Conservation (phyloP, 2,888 invertebrate species). For the Thymelicus lineola region DNA sequence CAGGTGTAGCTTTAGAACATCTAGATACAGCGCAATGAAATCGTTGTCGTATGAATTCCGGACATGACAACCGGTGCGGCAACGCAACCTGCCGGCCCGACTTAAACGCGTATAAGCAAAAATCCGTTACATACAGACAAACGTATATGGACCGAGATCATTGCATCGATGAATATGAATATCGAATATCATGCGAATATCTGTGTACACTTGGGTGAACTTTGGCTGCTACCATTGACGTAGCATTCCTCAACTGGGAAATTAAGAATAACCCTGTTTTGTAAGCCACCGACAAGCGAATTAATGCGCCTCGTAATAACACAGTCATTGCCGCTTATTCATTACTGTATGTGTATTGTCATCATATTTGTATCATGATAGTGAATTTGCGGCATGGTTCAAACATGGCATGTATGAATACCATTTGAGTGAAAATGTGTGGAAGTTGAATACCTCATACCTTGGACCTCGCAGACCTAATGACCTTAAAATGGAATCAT, state of each 20-base stretch:
- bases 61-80: slow-evolving; percentile 37
- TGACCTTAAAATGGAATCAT: no score
- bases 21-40: slow-evolving; percentile 34
- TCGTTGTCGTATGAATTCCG: slow-evolving; percentile 38
- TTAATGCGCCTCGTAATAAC: no score
- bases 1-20: slow-evolving; percentile 34
- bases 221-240: not conserved
- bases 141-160: slow-evolving; percentile 18
- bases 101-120: slow-evolving; percentile 30
- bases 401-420: no score
- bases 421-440: no score
- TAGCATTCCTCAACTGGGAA: not conserved
- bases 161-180: slow-evolving; percentile 7
- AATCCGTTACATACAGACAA: slow-evolving; percentile 31
- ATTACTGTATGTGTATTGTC: no score
- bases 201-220: slow-evolving; percentile 5
- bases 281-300: no score
- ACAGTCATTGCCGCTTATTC: no score
- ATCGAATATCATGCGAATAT: slow-evolving; percentile 9
- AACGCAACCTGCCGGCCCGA: slow-evolving; percentile 25
- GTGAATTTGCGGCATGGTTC: no score
- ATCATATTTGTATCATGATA: no score
- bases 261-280: no score
- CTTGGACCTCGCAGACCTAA: no score
- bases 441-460: no score